Evolutionary conservation across 2,113 vertebrate species (phyloP), one percentile per base, ranked within the genome.

Genomic region (Limnothrissa miodon): DNA sequence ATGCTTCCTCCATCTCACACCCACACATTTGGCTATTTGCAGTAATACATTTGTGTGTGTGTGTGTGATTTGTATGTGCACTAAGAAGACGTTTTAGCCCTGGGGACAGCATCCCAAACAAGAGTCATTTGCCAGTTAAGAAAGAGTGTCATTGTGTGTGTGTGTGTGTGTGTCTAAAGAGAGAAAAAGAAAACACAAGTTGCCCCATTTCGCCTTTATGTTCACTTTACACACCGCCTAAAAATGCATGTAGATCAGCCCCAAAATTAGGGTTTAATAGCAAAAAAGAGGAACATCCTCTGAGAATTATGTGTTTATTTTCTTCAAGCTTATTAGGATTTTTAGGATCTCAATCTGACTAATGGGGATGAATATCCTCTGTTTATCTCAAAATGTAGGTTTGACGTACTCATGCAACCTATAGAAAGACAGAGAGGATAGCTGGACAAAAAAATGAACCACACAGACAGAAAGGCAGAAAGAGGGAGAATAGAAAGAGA

Each of bases 21-120:
- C 29, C n/a, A 33, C 62, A 70, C 29, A 33, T 70, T 33, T 33
- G 10, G 62, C 29, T 70, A 10, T 70, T 33, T 70, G 29, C 13
- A 29, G 56, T 62, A 62, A 62, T 11, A 62, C 56, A 62, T 62
- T 33, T 70, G 62, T 70, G 62, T 70, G 62, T 70, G 62, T 70
- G 62, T 36, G 62, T 70, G 62, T 33, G n/a, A 6, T 70, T 10
- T 36, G 29, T 70, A 15, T 70, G 29, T 70, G 29, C 29, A 70
- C 10, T 13, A 70, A 66, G 59, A 70, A 66, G 59, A 66, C 10
- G 25, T 66, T 66, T 66, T 25, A 29, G 59, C 59, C 59, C 59
- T 29, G 25, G 59, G 59, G 59, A 29, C n/a, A 66, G 59, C 1
- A 29, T 6, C 25, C 9, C 59, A 66, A 66, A 25, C 59, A 66